phyloP scores from a whole-genome alignment of 2,113 vertebrate species.

The Nansenia antarctica region DNA sequence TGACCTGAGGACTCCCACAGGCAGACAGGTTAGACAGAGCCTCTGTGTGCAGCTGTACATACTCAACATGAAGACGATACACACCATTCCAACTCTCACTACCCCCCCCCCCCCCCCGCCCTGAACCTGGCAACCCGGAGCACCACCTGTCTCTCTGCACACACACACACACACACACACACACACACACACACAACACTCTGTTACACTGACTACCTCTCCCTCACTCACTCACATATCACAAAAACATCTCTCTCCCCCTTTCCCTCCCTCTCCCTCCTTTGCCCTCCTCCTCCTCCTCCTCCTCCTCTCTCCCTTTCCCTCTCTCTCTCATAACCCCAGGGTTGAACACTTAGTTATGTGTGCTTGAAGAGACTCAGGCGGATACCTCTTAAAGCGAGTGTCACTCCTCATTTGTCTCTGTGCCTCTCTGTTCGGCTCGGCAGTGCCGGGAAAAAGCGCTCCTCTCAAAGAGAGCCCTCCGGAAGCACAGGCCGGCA shows the following conservation, averaged over 20 bases:
- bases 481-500: conserved; percentile 46
- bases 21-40: background rate
- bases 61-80: background rate
- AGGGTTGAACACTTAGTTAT: conserved; percentile 57
- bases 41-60: background rate
- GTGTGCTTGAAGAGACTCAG: conserved; percentile 60
- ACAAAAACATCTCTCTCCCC: background rate
- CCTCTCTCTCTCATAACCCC: conserved; percentile 42
- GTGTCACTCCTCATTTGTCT: conserved; percentile 75
- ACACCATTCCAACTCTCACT: background rate
- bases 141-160: background rate
- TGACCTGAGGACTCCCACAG: conserved; percentile 9
- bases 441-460: conserved; percentile 58
- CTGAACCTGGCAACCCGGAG: conserved; percentile 3
- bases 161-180: conserved; percentile 32
- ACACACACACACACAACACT: conserved; percentile 39
- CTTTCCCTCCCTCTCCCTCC: background rate
- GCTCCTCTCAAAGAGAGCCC: conserved; percentile 51
- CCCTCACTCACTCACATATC: background rate
- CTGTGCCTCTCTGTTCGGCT: conserved; percentile 55
- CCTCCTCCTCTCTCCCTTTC: background rate
- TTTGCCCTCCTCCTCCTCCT: background rate
- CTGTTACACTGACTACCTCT: too few species aligned
- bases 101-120: background rate
- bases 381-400: conserved; percentile 58